Evolutionary conservation across 2,113 vertebrate species (phyloP), one percentile per base, ranked within the genome.

Genomic region (Silurus meridionalis): DNA sequence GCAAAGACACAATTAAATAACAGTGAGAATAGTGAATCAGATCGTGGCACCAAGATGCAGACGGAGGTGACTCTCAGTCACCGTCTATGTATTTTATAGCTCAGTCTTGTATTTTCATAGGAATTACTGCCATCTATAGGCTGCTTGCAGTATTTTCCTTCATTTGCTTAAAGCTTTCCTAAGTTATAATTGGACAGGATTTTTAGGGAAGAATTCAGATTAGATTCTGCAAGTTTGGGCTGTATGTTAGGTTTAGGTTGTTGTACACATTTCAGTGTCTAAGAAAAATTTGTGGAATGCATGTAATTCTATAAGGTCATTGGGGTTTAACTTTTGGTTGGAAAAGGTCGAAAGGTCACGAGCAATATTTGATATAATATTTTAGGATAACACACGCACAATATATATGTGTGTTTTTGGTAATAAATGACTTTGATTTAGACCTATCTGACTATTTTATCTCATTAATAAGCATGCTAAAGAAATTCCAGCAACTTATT

Each of bases 111-210:
- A 17, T 79, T 66, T 83, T 75, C 8, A 19, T 10, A 37, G 48
- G 17, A 74, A 48, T 63, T 21, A 69, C 67, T 86, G 84, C 87
- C 84, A 83, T 58, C 87, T 83, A 13, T 83, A 48, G 81, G 84
- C 64, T 48, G 25, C 21, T 11, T 13, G 25, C 7, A 75, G 17
- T 75, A 13, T 84, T 61, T 71, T 37, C 28, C 6, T 46, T 71
- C 37, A 46, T 28, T 71, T 71, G 7, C 37, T 46, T 19, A 71
- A 67, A 37, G 5, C 66, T 37, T 37, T 4, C 25, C 5, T 0
- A 67, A 28, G 66, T 14, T 37, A 14, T 6, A 6, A 37, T 37
- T 37, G 37, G 28, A 19, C 14, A 6, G 67, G 6, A 4, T 72
- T 72, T 64, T 8, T 28, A 15, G 50, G 2, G 50, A 74, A 48